A percentile compares a stretch with the other conserved stretches of the same genome.
These are phyloP conservation scores for Dasyprocta punctata DNA, from an alignment of 2,113 vertebrate species.

Conservation along the genomic window DNA sequence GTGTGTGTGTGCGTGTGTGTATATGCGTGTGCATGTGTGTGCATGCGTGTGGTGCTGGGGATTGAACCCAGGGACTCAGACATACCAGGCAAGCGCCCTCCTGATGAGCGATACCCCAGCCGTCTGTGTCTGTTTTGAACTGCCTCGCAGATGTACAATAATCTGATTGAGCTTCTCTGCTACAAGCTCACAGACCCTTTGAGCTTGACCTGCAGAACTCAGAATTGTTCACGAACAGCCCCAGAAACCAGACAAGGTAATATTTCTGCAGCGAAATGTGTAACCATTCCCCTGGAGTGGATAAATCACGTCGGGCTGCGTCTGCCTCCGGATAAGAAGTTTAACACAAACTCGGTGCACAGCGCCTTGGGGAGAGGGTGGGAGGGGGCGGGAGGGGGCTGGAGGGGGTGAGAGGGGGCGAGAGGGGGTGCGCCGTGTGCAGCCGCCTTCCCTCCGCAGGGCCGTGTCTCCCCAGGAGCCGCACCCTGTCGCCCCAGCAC, in stretches of 20 bases:
- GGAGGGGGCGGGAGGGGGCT: not conserved
- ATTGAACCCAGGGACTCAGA: not conserved
- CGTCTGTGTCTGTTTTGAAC: not conserved
- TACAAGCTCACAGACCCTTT: not conserved
- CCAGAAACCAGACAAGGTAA: not conserved
- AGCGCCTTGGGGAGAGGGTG: not conserved
- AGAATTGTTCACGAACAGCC: not conserved
- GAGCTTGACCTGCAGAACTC: not conserved
- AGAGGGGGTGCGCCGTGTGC: not conserved
- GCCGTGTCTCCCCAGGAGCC: fast-evolving
- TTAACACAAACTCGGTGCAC: not conserved
- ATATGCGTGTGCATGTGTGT: too few relatives aligned
- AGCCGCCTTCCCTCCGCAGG: too few relatives aligned
- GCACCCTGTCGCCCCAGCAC: not conserved
- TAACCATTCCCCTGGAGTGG: not conserved
- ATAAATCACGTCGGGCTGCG: not conserved
- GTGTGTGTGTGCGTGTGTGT: not conserved
- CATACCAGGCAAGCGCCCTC: not conserved
- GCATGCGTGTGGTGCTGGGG: not conserved
- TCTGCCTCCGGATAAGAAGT: not conserved
- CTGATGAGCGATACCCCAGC: not conserved
- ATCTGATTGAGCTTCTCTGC: not conserved
- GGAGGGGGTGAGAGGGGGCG: not conserved
- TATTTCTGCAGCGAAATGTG: not conserved
- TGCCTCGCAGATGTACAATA: not conserved